Conservation (phyloP, 2,888 invertebrate genomes). For the Thysanoteuthis rhombus region DNA sequence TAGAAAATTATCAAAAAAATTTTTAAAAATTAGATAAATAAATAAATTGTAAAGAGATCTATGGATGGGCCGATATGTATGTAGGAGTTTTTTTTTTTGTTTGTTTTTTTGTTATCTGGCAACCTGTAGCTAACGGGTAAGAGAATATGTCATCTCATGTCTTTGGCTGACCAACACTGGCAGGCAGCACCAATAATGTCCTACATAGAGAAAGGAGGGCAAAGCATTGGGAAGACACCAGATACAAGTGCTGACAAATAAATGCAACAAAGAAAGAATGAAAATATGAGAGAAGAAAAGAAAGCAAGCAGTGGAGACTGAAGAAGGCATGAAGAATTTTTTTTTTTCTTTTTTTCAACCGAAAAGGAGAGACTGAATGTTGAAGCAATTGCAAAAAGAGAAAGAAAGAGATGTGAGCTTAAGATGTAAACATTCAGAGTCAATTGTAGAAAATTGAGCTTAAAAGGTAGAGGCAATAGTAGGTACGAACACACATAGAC, state of each 20-base stretch:
- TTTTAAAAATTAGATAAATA: no score
- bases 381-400: background rate
- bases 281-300: background rate
- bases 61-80: background rate
- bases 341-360: background rate
- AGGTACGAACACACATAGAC: background rate
- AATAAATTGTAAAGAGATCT: no score
- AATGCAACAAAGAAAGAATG: background rate
- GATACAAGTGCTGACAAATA: background rate
- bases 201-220: conserved; percentile 12
- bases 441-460: background rate
- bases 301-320: background rate
- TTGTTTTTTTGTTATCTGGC: background rate
- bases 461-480: background rate
- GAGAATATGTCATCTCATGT: background rate
- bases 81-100: no score
- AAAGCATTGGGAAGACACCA: background rate
- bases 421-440: background rate
- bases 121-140: background rate
- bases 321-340: background rate
- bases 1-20: no score
- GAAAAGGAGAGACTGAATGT: background rate
- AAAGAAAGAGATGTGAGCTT: background rate
- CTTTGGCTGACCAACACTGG: background rate
- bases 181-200: background rate